These are phyloP conservation scores for Esox lucius DNA, from an alignment of 2,797 vertebrate genomes.

Conservation along the genomic window DNA sequence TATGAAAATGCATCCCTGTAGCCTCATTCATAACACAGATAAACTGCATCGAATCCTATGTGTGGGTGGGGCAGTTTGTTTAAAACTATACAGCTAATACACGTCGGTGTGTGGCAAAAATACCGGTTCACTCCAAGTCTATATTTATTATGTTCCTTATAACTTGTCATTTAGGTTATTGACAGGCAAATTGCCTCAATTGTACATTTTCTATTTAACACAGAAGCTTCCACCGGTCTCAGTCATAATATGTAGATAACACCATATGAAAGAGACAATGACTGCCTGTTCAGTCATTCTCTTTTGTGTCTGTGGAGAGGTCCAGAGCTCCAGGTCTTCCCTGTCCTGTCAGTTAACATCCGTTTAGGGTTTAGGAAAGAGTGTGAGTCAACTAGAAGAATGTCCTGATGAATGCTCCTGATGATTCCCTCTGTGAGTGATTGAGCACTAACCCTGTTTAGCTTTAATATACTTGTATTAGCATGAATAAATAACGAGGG, in stretches of 20 bases:
- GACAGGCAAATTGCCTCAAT: background rate
- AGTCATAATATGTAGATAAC: background rate
- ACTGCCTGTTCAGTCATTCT: conserved; percentile 15
- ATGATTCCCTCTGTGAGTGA: conserved; percentile 95
- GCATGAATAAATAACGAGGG: conserved; percentile 97
- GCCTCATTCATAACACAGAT: conserved; percentile 64
- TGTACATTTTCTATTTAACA: background rate
- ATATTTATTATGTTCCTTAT: background rate
- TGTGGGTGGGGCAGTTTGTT: background rate
- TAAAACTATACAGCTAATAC: background rate
- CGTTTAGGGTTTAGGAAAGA: conserved; percentile 2
- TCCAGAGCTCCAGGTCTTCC: conserved; percentile 36
- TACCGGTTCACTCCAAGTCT: background rate
- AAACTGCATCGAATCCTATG: conserved; percentile 45
- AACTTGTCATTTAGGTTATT: background rate
- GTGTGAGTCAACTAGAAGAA: conserved; percentile 15
- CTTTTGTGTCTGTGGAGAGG: background rate
- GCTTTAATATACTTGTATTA: conserved; percentile 99
- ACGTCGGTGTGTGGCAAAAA: background rate
- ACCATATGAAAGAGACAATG: conserved; percentile 57
- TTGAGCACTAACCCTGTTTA: conserved; percentile 93
- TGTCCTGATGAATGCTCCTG: conserved; percentile 89
- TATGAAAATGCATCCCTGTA: conserved; percentile 76
- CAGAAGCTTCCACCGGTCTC: background rate
- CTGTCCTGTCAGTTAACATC: conserved; percentile 61